phyloP scores from a whole-genome alignment of 1,140 invertebrate species.

The Schmidtea mediterranea region DNA sequence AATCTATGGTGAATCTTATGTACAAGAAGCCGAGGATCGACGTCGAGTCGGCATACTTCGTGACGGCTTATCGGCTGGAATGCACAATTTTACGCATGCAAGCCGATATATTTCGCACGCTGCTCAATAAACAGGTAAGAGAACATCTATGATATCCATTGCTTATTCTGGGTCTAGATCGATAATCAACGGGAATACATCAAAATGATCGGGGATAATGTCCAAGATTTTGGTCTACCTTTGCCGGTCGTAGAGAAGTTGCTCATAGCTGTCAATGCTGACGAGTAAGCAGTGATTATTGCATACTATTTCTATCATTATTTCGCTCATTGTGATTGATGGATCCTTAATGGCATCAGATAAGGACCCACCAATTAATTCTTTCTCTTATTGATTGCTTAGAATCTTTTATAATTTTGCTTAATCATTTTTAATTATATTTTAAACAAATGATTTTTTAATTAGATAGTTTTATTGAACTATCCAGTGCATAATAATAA shows the following conservation, averaged over 20 bases:
- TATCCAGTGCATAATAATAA: too few species aligned
- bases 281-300: slow-evolving; percentile 13
- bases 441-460: too few species aligned
- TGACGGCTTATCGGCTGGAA: slow-evolving; percentile 18
- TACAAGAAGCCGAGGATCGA: slow-evolving; percentile 20
- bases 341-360: too few species aligned
- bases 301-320: too few species aligned
- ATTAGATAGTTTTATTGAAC: too few species aligned
- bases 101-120: slow-evolving; percentile 15
- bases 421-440: too few species aligned
- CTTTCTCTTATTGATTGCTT: too few species aligned
- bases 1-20: slow-evolving; percentile 23
- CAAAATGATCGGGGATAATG: slow-evolving; percentile 17
- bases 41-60: slow-evolving; percentile 17
- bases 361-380: too few species aligned
- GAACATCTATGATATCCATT: neutral
- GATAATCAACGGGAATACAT: slow-evolving; percentile 19
- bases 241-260: slow-evolving; percentile 17
- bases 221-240: slow-evolving; percentile 18
- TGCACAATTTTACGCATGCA: slow-evolving; percentile 16
- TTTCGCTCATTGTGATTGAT: too few species aligned
- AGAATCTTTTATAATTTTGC: too few species aligned
- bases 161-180: slow-evolving; percentile 13
- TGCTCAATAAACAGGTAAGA: slow-evolving; percentile 20
- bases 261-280: slow-evolving; percentile 21